These are phyloP conservation scores for Apotomis betuletana DNA, from an alignment of 2,888 invertebrate species.

Conservation along the genomic window DNA sequence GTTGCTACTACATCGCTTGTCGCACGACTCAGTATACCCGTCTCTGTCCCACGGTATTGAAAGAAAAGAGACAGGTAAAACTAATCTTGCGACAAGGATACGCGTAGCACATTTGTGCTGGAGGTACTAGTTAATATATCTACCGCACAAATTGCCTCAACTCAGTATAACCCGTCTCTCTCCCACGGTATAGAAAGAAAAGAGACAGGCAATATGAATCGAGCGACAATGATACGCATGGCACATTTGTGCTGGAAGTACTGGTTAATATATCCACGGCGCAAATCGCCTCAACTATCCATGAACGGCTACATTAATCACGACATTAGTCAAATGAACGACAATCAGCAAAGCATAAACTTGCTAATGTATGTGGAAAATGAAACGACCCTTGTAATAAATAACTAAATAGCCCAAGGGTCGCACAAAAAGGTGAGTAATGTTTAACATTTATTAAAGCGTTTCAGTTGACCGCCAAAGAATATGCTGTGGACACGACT, in stretches of 20 bases:
- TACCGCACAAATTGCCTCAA: not conserved
- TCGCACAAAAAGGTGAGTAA: conserved; percentile 33
- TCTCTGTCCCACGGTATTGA: too few relatives aligned
- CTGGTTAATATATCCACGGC: not conserved
- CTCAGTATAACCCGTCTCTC: too few relatives aligned
- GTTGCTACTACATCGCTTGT: too few relatives aligned
- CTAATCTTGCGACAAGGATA: too few relatives aligned
- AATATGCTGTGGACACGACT: conserved; percentile 12
- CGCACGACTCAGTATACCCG: too few relatives aligned
- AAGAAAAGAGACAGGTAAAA: too few relatives aligned
- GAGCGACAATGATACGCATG: too few relatives aligned
- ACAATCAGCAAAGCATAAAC: conserved; percentile 13
- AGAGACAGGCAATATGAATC: too few relatives aligned
- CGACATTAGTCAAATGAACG: conserved; percentile 12
- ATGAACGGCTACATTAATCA: conserved; percentile 19
- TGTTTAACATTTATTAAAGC: conserved; percentile 24
- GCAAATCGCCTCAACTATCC: conserved; percentile 1
- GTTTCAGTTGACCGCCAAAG: conserved; percentile 19
- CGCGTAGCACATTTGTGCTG: too few relatives aligned
- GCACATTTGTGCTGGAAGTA: not conserved
- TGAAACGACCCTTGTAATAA: conserved; percentile 19
- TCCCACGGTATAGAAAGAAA: too few relatives aligned
- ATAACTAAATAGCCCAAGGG: conserved; percentile 26
- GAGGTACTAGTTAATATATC: not conserved
- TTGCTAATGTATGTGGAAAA: conserved; percentile 30